These are phyloP conservation scores for Cinclus cinclus DNA, from an alignment of 2,113 vertebrate genomes.

Conservation along the genomic window DNA sequence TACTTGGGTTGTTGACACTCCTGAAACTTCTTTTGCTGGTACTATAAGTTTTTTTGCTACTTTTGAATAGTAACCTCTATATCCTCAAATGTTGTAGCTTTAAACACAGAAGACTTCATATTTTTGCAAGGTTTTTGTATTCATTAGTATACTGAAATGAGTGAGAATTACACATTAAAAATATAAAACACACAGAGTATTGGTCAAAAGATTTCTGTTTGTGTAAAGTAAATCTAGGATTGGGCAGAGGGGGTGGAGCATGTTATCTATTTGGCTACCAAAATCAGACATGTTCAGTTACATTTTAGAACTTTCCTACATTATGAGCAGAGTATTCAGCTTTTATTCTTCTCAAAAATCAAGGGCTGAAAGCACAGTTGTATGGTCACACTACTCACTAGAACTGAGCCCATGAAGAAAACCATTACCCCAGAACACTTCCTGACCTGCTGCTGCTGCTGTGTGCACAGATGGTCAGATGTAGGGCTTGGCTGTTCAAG, in stretches of 20 bases:
- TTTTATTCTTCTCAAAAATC: not conserved
- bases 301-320: not conserved
- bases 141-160: not conserved
- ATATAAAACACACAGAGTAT: not conserved
- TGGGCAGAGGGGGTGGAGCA: rapidly evolving
- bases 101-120: not conserved
- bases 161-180: not conserved
- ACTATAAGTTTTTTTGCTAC: not conserved
- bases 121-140: not conserved
- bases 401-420: not conserved
- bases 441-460: not conserved
- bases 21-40: constrained; percentile 21
- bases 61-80: not conserved
- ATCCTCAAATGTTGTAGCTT: not conserved
- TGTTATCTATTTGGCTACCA: not conserved
- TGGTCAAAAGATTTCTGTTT: not conserved
- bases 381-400: not conserved
- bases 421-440: not conserved
- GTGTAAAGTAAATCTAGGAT: not conserved
- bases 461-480: not conserved
- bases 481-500: not conserved
- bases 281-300: not conserved
- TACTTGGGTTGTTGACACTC: not conserved
- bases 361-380: not conserved
- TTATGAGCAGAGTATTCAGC: not conserved